A percentile compares a stretch with the other conserved stretches of the same genome.
These are phyloP conservation scores for Meta bourneti DNA, from an alignment of 2,888 invertebrate genomes.

Conservation along the genomic window DNA sequence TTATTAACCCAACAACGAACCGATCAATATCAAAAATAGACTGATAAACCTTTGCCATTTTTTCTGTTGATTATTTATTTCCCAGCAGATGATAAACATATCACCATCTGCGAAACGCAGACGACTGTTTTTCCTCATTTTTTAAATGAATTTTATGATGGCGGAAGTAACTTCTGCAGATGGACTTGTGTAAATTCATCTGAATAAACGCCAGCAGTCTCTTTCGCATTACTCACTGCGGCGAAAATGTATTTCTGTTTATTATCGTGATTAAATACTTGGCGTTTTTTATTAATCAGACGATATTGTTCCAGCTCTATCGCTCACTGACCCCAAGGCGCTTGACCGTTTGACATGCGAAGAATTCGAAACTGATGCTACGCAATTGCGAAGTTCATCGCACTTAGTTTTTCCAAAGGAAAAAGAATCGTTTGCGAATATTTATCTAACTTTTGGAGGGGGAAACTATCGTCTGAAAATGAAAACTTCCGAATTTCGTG, in stretches of 20 bases:
- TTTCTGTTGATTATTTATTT: neutral
- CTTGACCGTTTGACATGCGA: constrained; percentile 4
- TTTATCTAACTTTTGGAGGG: no score
- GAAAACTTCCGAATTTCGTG: no score
- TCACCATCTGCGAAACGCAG: neutral
- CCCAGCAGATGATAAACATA: neutral
- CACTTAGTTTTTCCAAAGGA: neutral
- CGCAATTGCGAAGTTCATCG: constrained; percentile 19
- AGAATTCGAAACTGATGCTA: neutral
- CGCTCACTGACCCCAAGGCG: constrained; percentile 28
- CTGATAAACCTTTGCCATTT: neutral
- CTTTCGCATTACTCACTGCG: neutral
- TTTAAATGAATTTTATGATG: neutral
- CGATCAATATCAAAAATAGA: no score
- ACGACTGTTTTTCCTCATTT: neutral
- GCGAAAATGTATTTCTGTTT: neutral
- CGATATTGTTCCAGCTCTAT: neutral
- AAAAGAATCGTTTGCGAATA: no score
- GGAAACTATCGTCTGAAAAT: no score
- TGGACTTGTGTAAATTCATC: neutral
- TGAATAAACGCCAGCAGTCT: neutral
- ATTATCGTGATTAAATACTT: neutral
- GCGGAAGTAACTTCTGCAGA: neutral
- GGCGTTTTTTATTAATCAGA: neutral
- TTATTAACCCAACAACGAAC: no score